phyloP scores from a whole-genome alignment of 1,140 invertebrate species.

The Cyclargus thomasi region DNA sequence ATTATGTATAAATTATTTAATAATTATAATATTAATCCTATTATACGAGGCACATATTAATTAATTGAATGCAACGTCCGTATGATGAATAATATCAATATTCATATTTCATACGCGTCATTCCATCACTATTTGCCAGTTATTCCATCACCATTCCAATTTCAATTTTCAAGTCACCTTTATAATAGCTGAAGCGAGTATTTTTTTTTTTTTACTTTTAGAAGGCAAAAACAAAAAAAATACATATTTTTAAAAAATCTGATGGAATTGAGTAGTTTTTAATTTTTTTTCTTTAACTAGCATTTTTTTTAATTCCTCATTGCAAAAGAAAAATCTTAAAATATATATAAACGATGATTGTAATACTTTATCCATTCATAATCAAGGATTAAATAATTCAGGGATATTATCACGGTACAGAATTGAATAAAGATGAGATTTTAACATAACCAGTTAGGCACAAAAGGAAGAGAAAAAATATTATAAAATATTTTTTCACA shows the following conservation, averaged over 20 bases:
- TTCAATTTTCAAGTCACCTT: background rate
- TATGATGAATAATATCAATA: background rate
- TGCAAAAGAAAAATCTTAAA: no score
- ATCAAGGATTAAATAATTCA: background rate
- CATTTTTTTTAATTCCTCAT: no score
- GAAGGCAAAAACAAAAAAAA: no score
- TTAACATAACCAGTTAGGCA: background rate
- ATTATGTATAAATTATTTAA: slow-evolving; percentile 8
- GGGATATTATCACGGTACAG: no score
- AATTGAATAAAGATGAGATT: background rate
- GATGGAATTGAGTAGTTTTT: no score
- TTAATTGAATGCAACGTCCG: slow-evolving; percentile 1
- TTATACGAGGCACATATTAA: background rate
- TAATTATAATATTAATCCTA: slow-evolving; percentile 3
- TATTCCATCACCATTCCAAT: background rate
- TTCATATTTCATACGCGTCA: background rate
- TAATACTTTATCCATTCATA: no score
- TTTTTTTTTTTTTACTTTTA: no score
- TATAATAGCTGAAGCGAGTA: background rate
- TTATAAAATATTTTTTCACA: background rate
- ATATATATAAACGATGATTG: no score
- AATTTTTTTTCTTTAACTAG: no score
- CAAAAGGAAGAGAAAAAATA: background rate
- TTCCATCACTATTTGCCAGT: background rate
- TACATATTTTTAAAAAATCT: no score